These are phyloP conservation scores for Campaea margaritaria DNA, from an alignment of 2,888 invertebrate species.

Conservation along the genomic window DNA sequence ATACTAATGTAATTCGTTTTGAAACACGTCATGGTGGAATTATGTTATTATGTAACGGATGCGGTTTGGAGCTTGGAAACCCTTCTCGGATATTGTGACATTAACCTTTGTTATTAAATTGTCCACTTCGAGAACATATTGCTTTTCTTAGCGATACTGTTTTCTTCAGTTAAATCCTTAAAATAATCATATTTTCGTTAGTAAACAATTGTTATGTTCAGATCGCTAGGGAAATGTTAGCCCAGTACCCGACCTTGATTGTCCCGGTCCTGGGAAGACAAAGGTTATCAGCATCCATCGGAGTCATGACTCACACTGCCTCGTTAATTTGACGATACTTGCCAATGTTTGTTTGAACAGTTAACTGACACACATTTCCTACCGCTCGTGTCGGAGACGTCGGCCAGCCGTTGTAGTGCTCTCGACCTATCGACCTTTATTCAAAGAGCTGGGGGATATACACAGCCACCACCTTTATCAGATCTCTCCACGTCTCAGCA, in stretches of 20 bases:
- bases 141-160: too few relatives aligned
- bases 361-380: slow-evolving; percentile 77
- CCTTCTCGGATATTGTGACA: not conserved
- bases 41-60: slow-evolving; percentile 11
- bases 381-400: slow-evolving; percentile 64
- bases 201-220: too few relatives aligned
- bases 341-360: slow-evolving; percentile 76
- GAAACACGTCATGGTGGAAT: slow-evolving; percentile 12
- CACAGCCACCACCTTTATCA: slow-evolving; percentile 33
- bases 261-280: slow-evolving; percentile 37
- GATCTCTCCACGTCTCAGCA: slow-evolving; percentile 39
- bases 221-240: slow-evolving; percentile 8
- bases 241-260: slow-evolving; percentile 25
- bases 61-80: not conserved
- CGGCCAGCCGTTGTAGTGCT: slow-evolving; percentile 71
- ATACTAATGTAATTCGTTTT: slow-evolving; percentile 17
- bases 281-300: slow-evolving; percentile 44
- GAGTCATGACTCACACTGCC: slow-evolving; percentile 57
- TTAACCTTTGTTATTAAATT: too few relatives aligned
- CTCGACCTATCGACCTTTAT: slow-evolving; percentile 81
- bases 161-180: too few relatives aligned
- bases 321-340: slow-evolving; percentile 74
- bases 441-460: slow-evolving; percentile 66
- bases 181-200: too few relatives aligned
- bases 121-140: too few relatives aligned